Evolutionary conservation across 64 coral and sea anemone genomes (phyloP), one percentile per base, ranked within the genome.

Genomic region (Montipora sp.): DNA sequence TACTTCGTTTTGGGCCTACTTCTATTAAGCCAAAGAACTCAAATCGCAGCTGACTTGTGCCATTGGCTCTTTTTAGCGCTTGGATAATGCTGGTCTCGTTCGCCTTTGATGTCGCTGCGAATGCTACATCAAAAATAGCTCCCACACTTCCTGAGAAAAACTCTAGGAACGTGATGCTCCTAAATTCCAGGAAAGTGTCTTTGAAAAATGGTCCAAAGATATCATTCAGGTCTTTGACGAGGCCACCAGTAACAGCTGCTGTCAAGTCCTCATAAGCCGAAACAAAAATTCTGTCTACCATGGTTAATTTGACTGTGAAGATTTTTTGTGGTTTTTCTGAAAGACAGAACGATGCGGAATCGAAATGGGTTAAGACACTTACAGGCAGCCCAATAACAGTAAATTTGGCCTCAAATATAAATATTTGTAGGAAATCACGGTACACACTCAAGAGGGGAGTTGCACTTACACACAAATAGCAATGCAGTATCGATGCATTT

Each of bases 91-190:
- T 70, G 43, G 7, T 85, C 5, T 49, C 43, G 2, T 65, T 47
- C 7, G 71, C 82, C n/a, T 70, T 51, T 5, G 82, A 70, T 11
- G 65, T 22, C 13, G 19, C 13, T 10, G 16, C 45, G 19, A 85
- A 85, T 71, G 45, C 1, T 22, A 72, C 5, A 3, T 85, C 82
- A 51, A 71, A 85, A 4, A 50, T 68, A 4, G 20, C 46, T 2
- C 61, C 82, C 19, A 72, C 15, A 85, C 82, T 85, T 50, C 82
- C 82, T 5, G 44, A 6, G 61, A 48, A 71, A 85, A 85, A 49
- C 5, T 63, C 7, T 12, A 7, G 15, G 65, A 23, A 85, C 7
- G 5, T 22, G 15, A 85, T 67, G 11, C 10, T 27, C 19, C 70
- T 2, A 14, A 71, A 14, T 3, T 45, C 14, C 2, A 2, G 6